These are phyloP conservation scores for Ptychodera flava DNA, from an alignment of 35 echinoderm and acorn worm species.

Conservation along the genomic window DNA sequence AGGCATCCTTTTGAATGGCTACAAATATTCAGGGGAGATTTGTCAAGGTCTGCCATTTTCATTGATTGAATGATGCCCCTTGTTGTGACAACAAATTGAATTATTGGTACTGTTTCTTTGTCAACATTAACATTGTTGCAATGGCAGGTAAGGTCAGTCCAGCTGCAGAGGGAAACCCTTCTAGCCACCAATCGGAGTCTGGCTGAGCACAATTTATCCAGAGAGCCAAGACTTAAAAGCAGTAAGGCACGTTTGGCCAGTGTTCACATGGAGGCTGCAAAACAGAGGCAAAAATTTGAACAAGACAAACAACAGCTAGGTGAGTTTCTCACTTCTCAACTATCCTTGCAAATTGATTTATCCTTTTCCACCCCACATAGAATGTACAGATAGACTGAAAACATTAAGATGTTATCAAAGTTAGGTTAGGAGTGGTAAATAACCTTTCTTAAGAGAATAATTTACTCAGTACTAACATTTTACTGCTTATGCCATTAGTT, in stretches of 20 bases:
- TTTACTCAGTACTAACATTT: too few species aligned
- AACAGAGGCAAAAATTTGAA: constrained; percentile 50
- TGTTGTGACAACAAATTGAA: neutral
- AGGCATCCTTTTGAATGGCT: neutral
- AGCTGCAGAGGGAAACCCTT: constrained; percentile 58
- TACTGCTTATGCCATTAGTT: too few species aligned
- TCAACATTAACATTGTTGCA: too few species aligned
- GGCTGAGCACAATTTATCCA: constrained; percentile 86
- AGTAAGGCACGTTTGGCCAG: constrained; percentile 33
- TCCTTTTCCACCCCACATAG: too few species aligned
- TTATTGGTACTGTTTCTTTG: neutral
- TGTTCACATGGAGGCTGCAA: constrained; percentile 49
- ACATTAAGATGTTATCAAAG: too few species aligned
- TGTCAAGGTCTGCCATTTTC: too few species aligned
- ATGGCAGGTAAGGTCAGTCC: neutral
- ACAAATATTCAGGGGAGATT: neutral
- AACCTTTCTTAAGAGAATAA: too few species aligned
- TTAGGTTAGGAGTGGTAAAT: too few species aligned
- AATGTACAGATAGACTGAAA: too few species aligned
- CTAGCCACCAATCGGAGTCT: constrained; percentile 77
- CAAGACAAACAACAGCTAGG: constrained; percentile 63
- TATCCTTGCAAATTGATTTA: too few species aligned
- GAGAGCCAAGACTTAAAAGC: constrained; percentile 55
- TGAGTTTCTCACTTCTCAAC: constrained; percentile 27
- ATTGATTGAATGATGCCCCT: neutral